A percentile compares a stretch with the other conserved stretches of the same genome.
phyloP scores from a whole-genome alignment of 2,888 invertebrate genomes.

The Poecilus cupreus region DNA sequence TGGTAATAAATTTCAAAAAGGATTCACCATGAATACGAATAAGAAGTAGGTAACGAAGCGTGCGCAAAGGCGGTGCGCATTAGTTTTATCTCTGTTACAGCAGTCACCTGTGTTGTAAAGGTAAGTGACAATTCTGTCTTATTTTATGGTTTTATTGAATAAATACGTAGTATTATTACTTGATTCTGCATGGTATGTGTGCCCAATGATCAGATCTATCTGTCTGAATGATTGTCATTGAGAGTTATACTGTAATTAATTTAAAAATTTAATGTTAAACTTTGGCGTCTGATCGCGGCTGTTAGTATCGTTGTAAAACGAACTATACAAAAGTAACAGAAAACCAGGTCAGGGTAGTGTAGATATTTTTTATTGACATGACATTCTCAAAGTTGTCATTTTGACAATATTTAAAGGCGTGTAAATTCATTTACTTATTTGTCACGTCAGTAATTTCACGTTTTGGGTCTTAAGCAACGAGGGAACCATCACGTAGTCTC shows the following conservation, averaged over 20 bases:
- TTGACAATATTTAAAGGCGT: slow-evolving; percentile 19
- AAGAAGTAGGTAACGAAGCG: slow-evolving; percentile 57
- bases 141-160: slow-evolving; percentile 67
- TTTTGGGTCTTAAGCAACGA: slow-evolving; percentile 40
- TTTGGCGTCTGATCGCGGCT: slow-evolving; percentile 69
- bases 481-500: slow-evolving; percentile 50
- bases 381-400: slow-evolving; percentile 45
- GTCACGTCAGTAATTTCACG: slow-evolving; percentile 26
- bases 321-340: slow-evolving; percentile 61
- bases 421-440: slow-evolving; percentile 10
- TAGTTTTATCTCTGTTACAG: slow-evolving; percentile 72
- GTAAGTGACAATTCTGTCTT: slow-evolving; percentile 72
- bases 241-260: slow-evolving; percentile 68
- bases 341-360: slow-evolving; percentile 67
- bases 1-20: slow-evolving; percentile 15
- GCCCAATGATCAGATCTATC: slow-evolving; percentile 59
- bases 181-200: slow-evolving; percentile 63
- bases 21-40: slow-evolving; percentile 43
- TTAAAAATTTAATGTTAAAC: slow-evolving; percentile 68
- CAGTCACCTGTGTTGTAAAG: slow-evolving; percentile 77
- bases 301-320: slow-evolving; percentile 61
- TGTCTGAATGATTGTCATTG: slow-evolving; percentile 67
- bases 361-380: slow-evolving; percentile 48
- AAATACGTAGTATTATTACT: slow-evolving; percentile 67
- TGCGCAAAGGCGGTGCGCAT: slow-evolving; percentile 71